Base-by-base conservation (phyloP, 1,140 invertebrate species). In the Drosophila subpulchrella region DNA sequence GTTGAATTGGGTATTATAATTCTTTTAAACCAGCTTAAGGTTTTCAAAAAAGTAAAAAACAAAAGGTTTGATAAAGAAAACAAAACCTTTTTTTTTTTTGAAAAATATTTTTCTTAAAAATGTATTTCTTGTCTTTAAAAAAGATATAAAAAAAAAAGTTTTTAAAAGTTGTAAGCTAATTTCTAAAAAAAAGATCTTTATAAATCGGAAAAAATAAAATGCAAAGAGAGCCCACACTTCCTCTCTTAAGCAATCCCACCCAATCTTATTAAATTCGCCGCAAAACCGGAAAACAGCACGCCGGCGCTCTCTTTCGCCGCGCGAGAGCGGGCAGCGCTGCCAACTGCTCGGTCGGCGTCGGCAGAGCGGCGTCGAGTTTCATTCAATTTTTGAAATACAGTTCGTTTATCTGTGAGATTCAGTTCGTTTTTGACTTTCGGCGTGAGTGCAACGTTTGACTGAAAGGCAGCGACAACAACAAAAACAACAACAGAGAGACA, bases 401-500 rank as follows among this genome's bases (percentile, higher is more conserved):
- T 47, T 47, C 44, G 44, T 63, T 59, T 67, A 79, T 65, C 51
- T 38, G 39, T 80, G 47, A 27, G 47, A 48, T 51, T 51, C 77
- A 80, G 71, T 83, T 86, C 79, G 83, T 88, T 75, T 81, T 78
- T 86, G 75, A 88, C 84, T 81, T 78, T 90, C 84, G 84, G 76
- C 84, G 84, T 89, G 84, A 89, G 86, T 84, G 84, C 80, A 80
- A 79, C 83, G 83, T 84, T 88, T 79, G 60, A 76, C 24, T 61
- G 11, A 57, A 57, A 44, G 44, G 60, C 55, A 68, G 48, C 50
- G 61, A 70, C 15, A 65, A 51, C 32, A 71, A 46, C 46, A 39
- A 54, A 13, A 55, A 46, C 58, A 76, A 61, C 44, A 65, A n/a
- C 10, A 3, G 42, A 24, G 24, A 47, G 30, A 58, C 5, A 58